Base-by-base conservation (phyloP, 2,113 vertebrate species). In the Laticauda laticaudata region DNA sequence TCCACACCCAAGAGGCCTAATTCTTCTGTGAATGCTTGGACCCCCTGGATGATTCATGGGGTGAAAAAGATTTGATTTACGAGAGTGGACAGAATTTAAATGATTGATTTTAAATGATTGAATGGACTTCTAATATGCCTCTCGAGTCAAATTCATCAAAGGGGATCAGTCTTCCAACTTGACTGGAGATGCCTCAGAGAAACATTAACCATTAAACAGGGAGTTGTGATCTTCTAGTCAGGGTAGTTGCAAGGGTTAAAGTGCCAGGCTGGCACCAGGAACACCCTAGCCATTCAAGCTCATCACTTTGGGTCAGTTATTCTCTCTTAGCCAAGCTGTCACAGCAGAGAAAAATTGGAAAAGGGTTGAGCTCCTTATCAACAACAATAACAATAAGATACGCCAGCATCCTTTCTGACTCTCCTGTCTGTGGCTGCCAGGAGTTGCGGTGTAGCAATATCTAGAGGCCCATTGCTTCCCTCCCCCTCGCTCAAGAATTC, bases 21-120 rank as follows among this genome's bases (percentile, higher is more conserved):
- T 92, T 92, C 87, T 86, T 93, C 87, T 64, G 87, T 54, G 45
- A 45, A 10, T 7, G 45, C 53, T 92, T 91, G 93, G 69, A 88
- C 85, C 61, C 88, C 90, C 34, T 29, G 45, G 24, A 53, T 59
- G 75, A 93, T 45, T 90, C 43, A 48, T 51, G 92, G 54, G 53
- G 51, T 86, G 54, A 59, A 88, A 93, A 23, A 29, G 48, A 53
- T 26, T 61, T 86, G 93, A 93, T 81, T 45, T 89, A 89, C 11
- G 54, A 56, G 91, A 64, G 23, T 10, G 54, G 87, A 51, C 8
- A 11, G n/a, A 57, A 59, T 39, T 39, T 39, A 39, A 39, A 39
- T 39, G 34, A 39, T 23, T 9, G 55, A 57, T 57, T 89, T 59
- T 39, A 21, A 59, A 59, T 43, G 23, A 59, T 56, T 57, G 54